Percentiles rank a stretch among this genome's conserved stretches.
phyloP scores from a whole-genome alignment of 92 coral and sea anemone species.

The Epizoanthus scotinus region DNA sequence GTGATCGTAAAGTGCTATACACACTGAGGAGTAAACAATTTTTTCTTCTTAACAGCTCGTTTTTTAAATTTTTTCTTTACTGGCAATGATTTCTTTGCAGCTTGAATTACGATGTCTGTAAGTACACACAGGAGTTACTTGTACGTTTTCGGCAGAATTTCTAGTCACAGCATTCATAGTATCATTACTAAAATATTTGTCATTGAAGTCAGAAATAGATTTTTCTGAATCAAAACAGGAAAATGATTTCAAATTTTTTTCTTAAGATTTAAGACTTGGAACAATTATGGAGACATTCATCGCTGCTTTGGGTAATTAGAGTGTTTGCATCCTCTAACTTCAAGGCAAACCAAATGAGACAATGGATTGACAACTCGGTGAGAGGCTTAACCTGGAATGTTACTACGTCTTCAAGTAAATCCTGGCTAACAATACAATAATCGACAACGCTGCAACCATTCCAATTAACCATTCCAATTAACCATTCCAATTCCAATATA shows the following conservation, averaged over 20 bases:
- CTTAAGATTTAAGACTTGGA: no score
- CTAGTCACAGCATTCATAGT: no score
- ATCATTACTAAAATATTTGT: no score
- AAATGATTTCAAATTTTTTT: no score
- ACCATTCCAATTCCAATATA: no score
- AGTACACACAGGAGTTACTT: no score
- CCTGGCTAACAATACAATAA: neutral
- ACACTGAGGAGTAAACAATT: neutral
- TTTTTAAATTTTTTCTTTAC: neutral
- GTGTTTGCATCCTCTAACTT: neutral
- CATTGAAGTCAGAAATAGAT: no score
- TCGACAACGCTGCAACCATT: conserved; percentile 11
- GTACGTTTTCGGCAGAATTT: no score
- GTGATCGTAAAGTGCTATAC: neutral
- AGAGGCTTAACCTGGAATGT: neutral
- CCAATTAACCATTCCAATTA: no score
- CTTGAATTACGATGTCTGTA: neutral
- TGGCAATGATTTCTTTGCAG: neutral
- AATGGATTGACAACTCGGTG: conserved; percentile 4
- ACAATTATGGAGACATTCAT: neutral
- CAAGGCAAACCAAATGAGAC: conserved; percentile 9
- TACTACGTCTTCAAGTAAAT: conserved; percentile 4
- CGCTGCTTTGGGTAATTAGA: neutral
- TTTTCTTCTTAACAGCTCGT: neutral
- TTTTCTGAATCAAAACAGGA: no score